These are phyloP conservation scores for Dendropsophus ebraccatus DNA, from an alignment of 2,113 vertebrate species.

Conservation along the genomic window DNA sequence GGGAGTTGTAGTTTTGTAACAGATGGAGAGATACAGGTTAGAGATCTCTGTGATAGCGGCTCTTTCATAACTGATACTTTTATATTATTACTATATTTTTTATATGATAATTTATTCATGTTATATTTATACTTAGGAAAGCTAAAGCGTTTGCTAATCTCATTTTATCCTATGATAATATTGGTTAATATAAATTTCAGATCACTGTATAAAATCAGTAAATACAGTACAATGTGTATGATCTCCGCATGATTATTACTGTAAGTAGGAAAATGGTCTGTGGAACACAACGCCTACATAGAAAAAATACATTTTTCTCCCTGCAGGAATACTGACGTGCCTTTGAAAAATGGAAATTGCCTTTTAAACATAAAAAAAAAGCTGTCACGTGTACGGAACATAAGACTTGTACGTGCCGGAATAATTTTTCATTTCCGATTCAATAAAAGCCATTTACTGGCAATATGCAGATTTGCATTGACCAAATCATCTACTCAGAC, in stretches of 20 bases:
- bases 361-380: neutral
- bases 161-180: neutral
- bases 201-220: neutral
- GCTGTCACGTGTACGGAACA: neutral
- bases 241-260: neutral
- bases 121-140: too few relatives aligned
- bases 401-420: neutral
- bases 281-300: constrained; percentile 23
- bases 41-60: too few relatives aligned
- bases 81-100: too few relatives aligned
- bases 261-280: constrained; percentile 2
- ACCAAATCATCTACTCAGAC: neutral
- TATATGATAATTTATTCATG: too few relatives aligned
- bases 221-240: neutral
- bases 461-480: neutral
- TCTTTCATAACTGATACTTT: too few relatives aligned
- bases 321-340: neutral
- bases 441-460: neutral
- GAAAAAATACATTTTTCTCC: constrained; percentile 25
- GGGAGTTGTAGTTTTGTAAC: too few relatives aligned
- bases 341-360: neutral
- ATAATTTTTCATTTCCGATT: neutral
- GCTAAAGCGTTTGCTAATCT: too few relatives aligned
- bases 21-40: too few relatives aligned
- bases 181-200: neutral